Conservation (phyloP, 2,888 invertebrate species). For the Petrolisthes manimaculis region DNA sequence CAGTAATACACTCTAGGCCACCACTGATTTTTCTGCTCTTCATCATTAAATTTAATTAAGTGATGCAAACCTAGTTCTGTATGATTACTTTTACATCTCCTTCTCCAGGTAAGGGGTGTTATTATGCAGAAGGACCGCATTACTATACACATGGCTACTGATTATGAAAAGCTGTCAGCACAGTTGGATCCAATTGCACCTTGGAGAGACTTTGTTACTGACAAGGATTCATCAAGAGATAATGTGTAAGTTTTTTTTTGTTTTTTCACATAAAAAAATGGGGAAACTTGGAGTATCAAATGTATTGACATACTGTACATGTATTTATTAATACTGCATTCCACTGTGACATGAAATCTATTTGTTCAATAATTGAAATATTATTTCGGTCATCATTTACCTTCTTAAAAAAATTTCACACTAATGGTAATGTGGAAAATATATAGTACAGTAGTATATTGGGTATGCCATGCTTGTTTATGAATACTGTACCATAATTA, state of each 20-base stretch:
- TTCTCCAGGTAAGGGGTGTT: conserved; percentile 72
- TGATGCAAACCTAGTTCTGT: neutral
- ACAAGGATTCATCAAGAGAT: conserved; percentile 14
- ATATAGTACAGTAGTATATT: no score
- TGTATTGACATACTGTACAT: no score
- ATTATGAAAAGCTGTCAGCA: conserved; percentile 75
- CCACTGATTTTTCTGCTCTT: neutral
- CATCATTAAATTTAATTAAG: neutral
- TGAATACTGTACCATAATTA: neutral
- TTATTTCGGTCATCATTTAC: no score
- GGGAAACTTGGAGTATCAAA: no score
- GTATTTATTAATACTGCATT: no score
- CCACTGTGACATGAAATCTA: no score
- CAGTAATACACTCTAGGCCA: no score
- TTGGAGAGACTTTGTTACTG: conserved; percentile 65
- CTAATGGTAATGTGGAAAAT: no score
- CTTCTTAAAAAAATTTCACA: no score
- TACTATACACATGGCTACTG: conserved; percentile 80
- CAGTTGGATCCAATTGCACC: conserved; percentile 56
- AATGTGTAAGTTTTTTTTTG: conserved; percentile 34
- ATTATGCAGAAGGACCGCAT: conserved; percentile 77
- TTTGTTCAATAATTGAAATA: no score
- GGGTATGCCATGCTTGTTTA: neutral
- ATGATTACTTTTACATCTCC: neutral
- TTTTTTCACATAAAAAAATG: no score